A percentile compares a stretch with the other conserved stretches of the same genome.
Evolutionary conservation across 2,113 vertebrate species (phyloP).

Genomic region (Pongo abelii): DNA sequence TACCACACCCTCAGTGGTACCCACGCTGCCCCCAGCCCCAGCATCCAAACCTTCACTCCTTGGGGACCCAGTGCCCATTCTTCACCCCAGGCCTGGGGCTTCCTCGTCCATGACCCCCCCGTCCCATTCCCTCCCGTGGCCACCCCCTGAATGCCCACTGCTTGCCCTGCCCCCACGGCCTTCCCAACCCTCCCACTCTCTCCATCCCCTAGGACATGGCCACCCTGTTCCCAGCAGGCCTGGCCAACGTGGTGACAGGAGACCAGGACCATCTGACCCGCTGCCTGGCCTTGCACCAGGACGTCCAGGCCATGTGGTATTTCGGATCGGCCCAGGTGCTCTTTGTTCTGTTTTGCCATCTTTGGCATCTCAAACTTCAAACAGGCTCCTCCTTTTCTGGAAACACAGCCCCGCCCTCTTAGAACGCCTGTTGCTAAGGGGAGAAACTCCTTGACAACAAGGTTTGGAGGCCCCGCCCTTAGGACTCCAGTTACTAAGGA

Average conservation of each 20-base stretch:
- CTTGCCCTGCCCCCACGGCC: neutral
- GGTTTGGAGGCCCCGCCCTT: neutral
- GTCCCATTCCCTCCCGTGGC: neutral
- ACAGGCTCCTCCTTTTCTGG: neutral
- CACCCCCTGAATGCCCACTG: neutral
- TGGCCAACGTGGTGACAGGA: conserved; percentile 91
- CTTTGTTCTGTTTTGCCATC: neutral
- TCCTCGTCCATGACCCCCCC: neutral
- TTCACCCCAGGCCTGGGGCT: neutral
- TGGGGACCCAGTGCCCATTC: neutral
- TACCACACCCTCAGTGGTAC: neutral
- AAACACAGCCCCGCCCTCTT: neutral
- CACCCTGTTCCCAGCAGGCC: conserved; percentile 86
- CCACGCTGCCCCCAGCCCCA: neutral
- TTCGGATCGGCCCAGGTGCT: conserved; percentile 90
- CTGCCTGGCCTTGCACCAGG: conserved; percentile 91
- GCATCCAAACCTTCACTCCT: neutral
- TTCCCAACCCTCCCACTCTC: neutral
- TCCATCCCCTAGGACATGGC: conserved; percentile 85
- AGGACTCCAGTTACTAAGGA: neutral
- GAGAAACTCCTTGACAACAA: neutral
- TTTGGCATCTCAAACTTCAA: neutral
- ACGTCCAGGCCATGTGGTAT: conserved; percentile 93
- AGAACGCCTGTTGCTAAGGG: neutral
- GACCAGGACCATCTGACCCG: conserved; percentile 88